Conservation (phyloP, 1,140 invertebrate species). For the Hypsibius dujardini region DNA sequence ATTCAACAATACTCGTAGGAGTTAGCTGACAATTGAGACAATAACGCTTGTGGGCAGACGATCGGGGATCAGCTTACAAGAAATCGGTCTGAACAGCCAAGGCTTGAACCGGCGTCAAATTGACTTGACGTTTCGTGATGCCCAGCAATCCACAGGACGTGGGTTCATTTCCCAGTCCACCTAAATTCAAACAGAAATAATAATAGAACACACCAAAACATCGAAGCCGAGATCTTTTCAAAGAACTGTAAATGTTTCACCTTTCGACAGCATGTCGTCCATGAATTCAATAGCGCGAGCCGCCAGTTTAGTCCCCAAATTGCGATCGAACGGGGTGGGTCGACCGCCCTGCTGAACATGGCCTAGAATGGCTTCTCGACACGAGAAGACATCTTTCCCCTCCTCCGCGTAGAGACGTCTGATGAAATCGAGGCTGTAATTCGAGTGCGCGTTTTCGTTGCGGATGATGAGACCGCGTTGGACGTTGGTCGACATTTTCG, state of each 20-base stretch:
- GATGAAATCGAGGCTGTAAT: constrained; percentile 95
- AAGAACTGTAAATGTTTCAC: no score
- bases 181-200: constrained; percentile 17
- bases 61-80: no score
- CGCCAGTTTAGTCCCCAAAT: constrained; percentile 95
- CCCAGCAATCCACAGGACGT: constrained; percentile 6
- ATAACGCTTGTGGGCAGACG: no score
- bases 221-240: constrained; percentile 1
- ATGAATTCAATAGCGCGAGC: constrained; percentile 49
- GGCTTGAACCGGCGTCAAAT: constrained; percentile 43
- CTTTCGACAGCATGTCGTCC: constrained; percentile 14
- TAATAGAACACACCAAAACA: constrained; percentile 18
- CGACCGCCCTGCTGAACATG: constrained; percentile 52
- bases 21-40: no score
- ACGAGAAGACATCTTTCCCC: constrained; percentile 82
- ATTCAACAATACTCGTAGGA: no score
- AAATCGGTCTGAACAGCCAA: constrained; percentile 73
- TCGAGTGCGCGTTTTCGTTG: constrained; percentile 86
- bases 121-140: not conserved
- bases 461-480: constrained; percentile 80
- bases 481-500: constrained; percentile 83
- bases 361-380: constrained; percentile 76
- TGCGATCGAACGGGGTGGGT: constrained; percentile 91
- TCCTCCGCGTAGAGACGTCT: constrained; percentile 84
- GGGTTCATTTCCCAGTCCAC: constrained; percentile 17